These are phyloP conservation scores for Plebejus anna DNA, from an alignment of 2,888 invertebrate genomes.

Conservation along the genomic window DNA sequence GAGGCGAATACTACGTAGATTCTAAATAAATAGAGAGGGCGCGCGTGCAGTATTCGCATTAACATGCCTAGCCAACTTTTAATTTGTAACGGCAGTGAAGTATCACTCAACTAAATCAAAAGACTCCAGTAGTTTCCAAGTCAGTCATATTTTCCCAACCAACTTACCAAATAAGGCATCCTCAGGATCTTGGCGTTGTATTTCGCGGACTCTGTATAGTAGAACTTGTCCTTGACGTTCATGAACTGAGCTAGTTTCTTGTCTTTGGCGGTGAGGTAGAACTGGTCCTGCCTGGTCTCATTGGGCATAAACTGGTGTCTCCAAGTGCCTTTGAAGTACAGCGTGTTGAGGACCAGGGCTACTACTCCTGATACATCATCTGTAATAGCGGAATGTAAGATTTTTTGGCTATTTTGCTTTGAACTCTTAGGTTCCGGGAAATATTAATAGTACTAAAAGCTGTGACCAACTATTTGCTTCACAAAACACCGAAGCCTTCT, in stretches of 20 bases:
- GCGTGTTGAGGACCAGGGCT: slow-evolving; percentile 85
- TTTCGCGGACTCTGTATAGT: slow-evolving; percentile 80
- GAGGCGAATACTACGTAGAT: no score
- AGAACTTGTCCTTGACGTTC: slow-evolving; percentile 84
- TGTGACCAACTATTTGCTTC: no score
- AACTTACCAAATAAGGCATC: slow-evolving; percentile 84
- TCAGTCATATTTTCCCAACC: no score
- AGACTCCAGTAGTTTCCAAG: no score
- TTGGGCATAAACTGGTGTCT: slow-evolving; percentile 83
- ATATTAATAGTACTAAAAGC: no score
- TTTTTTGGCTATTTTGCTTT: no score
- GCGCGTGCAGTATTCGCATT: no score
- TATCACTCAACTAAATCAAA: no score
- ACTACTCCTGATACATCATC: slow-evolving; percentile 81
- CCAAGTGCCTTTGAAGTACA: slow-evolving; percentile 92
- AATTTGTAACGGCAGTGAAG: no score
- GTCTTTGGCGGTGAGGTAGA: slow-evolving; percentile 76
- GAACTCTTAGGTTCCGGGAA: no score
- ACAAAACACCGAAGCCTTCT: background rate
- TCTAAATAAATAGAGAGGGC: no score
- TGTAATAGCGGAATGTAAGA: slow-evolving; percentile 45
- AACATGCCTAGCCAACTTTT: no score
- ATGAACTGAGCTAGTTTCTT: slow-evolving; percentile 82
- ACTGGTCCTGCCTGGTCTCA: slow-evolving; percentile 78
- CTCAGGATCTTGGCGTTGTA: slow-evolving; percentile 86